Evolutionary conservation across 2,888 invertebrate species (phyloP).

Genomic region (Megalurothrips usitatus): DNA sequence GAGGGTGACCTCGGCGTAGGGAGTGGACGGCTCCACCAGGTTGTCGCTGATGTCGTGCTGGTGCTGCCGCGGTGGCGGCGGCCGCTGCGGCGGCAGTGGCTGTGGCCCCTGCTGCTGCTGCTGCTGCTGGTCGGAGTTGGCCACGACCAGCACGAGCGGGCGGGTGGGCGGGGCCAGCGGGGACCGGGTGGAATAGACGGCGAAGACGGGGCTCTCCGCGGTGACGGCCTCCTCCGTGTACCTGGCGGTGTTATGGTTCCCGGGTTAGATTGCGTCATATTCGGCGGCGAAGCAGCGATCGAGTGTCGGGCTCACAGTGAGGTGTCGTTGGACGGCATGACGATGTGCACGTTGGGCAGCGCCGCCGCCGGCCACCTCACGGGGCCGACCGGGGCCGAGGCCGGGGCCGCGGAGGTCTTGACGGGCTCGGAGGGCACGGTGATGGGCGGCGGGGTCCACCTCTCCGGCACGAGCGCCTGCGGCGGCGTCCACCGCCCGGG

Average conservation of each 20-base stretch:
- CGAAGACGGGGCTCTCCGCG: background rate
- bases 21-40: background rate
- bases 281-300: too few relatives aligned
- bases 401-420: background rate
- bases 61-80: background rate
- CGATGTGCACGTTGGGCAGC: background rate
- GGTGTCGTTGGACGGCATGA: slow-evolving; percentile 18
- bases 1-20: background rate
- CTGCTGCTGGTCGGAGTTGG: background rate
- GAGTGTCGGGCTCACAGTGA: background rate
- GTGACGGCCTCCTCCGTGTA: background rate
- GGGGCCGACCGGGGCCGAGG: background rate
- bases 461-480: background rate
- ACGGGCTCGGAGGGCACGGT: background rate
- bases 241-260: too few relatives aligned
- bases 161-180: background rate
- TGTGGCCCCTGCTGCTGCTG: background rate
- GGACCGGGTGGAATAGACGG: background rate
- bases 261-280: too few relatives aligned
- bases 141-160: background rate
- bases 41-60: slow-evolving; percentile 14
- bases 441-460: slow-evolving; percentile 3
- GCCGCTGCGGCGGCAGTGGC: background rate
- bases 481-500: slow-evolving; percentile 9
- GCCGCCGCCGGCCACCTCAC: background rate